Percentiles rank a stretch among this genome's conserved stretches.
These are phyloP conservation scores for Aulostomus chinensis DNA, from an alignment of 2,797 vertebrate genomes.

Conservation along the genomic window DNA sequence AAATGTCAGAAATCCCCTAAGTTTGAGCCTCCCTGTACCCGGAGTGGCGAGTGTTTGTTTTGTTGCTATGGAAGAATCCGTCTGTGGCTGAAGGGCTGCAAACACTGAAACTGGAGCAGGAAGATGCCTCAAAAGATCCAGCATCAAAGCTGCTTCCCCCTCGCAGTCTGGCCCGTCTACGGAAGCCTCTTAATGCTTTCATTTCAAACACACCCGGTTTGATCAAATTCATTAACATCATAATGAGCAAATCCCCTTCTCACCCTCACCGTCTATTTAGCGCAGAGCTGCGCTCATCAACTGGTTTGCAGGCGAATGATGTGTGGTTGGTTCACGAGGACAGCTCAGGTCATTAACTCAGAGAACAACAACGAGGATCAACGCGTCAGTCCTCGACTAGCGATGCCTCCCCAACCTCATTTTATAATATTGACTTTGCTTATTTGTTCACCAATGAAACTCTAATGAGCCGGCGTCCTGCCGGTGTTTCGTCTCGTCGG, in stretches of 20 bases:
- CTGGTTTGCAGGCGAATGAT: constrained; percentile 42
- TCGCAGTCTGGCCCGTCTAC: neutral
- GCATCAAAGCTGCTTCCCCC: constrained; percentile 16
- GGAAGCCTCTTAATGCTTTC: constrained; percentile 40
- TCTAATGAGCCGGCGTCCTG: no score
- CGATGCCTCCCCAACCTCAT: no score
- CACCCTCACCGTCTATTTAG: constrained; percentile 30
- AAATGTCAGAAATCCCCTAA: constrained; percentile 12
- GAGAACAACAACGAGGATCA: neutral
- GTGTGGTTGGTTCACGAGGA: constrained; percentile 22
- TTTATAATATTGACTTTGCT: no score
- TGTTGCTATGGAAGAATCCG: constrained; percentile 75
- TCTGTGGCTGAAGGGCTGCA: constrained; percentile 57
- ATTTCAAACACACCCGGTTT: constrained; percentile 37
- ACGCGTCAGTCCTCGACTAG: neutral
- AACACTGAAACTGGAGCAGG: constrained; percentile 62
- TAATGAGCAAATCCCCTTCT: constrained; percentile 55
- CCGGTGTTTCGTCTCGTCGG: no score
- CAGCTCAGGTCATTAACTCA: neutral
- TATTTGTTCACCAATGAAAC: no score
- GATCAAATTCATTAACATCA: constrained; percentile 59
- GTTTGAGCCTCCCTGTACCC: constrained; percentile 42
- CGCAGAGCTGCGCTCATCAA: constrained; percentile 29
- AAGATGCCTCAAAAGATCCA: constrained; percentile 46
- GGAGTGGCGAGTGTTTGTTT: constrained; percentile 70